These are phyloP conservation scores for Ephestia elutella DNA, from an alignment of 1,140 invertebrate species.

Conservation along the genomic window DNA sequence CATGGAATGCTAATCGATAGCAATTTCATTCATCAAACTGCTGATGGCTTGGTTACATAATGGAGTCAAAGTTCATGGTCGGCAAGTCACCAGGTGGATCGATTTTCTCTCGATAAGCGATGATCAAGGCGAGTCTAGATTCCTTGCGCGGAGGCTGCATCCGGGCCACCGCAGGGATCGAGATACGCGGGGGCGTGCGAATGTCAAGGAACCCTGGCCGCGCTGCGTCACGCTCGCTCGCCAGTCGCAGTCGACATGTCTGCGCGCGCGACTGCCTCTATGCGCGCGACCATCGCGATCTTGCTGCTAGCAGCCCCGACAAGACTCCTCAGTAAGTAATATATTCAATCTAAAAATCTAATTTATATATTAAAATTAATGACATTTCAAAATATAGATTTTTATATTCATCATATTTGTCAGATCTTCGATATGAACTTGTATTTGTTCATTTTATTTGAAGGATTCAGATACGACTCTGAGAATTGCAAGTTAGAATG, in stretches of 20 bases:
- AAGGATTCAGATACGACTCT: too few species aligned
- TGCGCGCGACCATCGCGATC: conserved; percentile 36
- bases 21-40: conserved; percentile 34
- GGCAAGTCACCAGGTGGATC: conserved; percentile 20
- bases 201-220: conserved; percentile 66
- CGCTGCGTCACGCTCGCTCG: conserved; percentile 26
- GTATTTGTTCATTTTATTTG: too few species aligned
- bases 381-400: not conserved
- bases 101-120: conserved; percentile 39
- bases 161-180: conserved; percentile 62
- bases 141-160: conserved; percentile 64
- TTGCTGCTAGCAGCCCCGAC: conserved; percentile 19
- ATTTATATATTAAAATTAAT: not conserved
- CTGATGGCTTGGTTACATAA: conserved; percentile 40
- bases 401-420: not conserved
- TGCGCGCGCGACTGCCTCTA: conserved; percentile 56
- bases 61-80: conserved; percentile 51
- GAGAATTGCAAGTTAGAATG: not conserved
- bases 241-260: conserved; percentile 63
- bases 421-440: too few species aligned
- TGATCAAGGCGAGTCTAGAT: conserved; percentile 63
- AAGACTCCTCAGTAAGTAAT: conserved; percentile 39
- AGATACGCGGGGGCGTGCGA: conserved; percentile 60
- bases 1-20: not conserved
- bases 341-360: not conserved